Percentiles rank a stretch among this genome's conserved stretches.
phyloP scores from a whole-genome alignment of 2,888 invertebrate species.

The Rhodophaea formosa region DNA sequence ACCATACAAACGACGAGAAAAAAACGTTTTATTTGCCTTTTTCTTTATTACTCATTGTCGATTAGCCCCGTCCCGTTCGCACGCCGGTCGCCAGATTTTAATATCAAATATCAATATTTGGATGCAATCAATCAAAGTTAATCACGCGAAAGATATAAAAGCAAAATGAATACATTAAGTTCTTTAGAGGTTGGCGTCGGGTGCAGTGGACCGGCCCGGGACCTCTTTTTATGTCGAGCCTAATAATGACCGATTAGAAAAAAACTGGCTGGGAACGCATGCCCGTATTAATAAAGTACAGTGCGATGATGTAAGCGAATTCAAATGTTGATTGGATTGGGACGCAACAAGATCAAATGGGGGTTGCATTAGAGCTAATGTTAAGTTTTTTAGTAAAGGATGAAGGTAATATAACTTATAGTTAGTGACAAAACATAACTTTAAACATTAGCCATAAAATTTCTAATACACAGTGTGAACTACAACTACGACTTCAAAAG shows the following conservation, averaged over 20 bases:
- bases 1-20: slow-evolving; percentile 48
- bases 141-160: slow-evolving; percentile 80
- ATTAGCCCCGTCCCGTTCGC: slow-evolving; percentile 42
- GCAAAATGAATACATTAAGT: slow-evolving; percentile 76
- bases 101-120: slow-evolving; percentile 78
- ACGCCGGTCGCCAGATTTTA: slow-evolving; percentile 49
- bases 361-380: slow-evolving; percentile 17
- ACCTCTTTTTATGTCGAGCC: slow-evolving; percentile 57
- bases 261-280: slow-evolving; percentile 59
- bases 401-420: too few species aligned
- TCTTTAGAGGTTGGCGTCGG: slow-evolving; percentile 60
- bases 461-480: too few species aligned
- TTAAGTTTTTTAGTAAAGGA: background rate
- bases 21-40: slow-evolving; percentile 30
- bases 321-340: slow-evolving; percentile 65
- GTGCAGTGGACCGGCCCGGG: slow-evolving; percentile 58
- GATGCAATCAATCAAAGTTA: slow-evolving; percentile 79
- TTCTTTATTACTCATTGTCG: slow-evolving; percentile 29
- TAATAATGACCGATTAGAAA: slow-evolving; percentile 73
- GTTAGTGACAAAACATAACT: too few species aligned
- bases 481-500: too few species aligned
- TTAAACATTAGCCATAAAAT: too few species aligned
- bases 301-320: slow-evolving; percentile 70
- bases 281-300: slow-evolving; percentile 56
- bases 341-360: slow-evolving; percentile 30